Base-by-base conservation (phyloP, 2,113 vertebrate genomes). In the Hippopotamus amphibius region DNA sequence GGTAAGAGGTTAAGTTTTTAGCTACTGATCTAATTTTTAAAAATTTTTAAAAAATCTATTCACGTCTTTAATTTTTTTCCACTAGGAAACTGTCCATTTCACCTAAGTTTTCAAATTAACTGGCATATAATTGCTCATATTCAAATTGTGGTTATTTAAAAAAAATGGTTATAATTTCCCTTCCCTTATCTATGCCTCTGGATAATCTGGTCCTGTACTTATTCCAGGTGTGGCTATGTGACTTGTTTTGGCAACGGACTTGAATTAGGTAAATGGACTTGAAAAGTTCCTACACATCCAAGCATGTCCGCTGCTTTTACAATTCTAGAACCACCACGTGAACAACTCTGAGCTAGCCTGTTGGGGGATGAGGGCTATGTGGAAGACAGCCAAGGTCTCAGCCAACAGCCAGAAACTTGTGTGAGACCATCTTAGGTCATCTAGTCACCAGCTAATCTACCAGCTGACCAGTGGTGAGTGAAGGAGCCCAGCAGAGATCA, bases 161-260 rank as follows among this genome's bases (percentile, higher is more conserved):
- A 69, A 76, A 93, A 87, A 63, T 55, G 15, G 13, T 65, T 90
- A 55, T 22, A 68, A 86, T 69, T 77, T 7, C 7, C 43, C 82
- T 88, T 88, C 14, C 24, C 9, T 37, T 33, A 83, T 43, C 24
- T 8, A 28, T 8, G 41, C 15, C 53, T 92, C 26, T 50, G 13
- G 16, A 46, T 81, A 90, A 30, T 41, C 33, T n/a, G 41, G 69
- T 77, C 11, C 53, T 89, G 2, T 14, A 66, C n/a, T 43, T n/a
- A 90, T 57, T 61, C 4, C 22, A 61, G 66, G 43, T 33, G 14
- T 24, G 37, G 66, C 28, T 76, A 1, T 63, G 46, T 95, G 57
- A 87, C 53, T 81, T 87, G 68, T 59, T 93, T 77, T 90, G 90
- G 59, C 66, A 95, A 88, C n/a, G 53, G 59, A 72, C 71, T 28